Base-by-base conservation (phyloP, 2,113 vertebrate species). In the Phasianus colchicus region DNA sequence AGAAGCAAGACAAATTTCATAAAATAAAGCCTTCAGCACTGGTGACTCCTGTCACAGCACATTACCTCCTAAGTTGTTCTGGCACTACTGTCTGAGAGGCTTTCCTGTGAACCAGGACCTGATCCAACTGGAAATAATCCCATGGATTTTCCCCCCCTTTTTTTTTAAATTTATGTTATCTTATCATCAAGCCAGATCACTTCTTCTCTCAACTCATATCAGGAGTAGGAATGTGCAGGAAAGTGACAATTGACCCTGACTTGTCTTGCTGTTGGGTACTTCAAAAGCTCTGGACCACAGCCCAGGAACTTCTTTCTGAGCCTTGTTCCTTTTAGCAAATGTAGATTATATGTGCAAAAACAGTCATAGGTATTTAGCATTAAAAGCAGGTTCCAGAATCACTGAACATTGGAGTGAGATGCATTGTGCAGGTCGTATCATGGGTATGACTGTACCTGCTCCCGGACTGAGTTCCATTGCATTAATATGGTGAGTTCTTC, bases 11-110 rank as follows among this genome's bases (percentile, higher is more conserved):
- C 16, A 2, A 0, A 63, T 92, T 87, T 93, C 25, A 69, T 79
- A 89, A 89, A 95, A 90, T 61, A 83, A 73, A 91, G 45, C n/a
- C 48, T 91, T 89, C 67, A 89, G 75, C 83, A 58, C 32, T 14
- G 50, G 38, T 0, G 1, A 58, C 55, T 94, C 69, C 76, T 88
- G 65, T 90, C 88, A 94, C 75, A 83, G 75, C 24, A 63, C 72
- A 70, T 94, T 88, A 90, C 78, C 45, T 80, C 55, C 55, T 63
- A 64, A 29, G 45, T 19, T 34, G 24, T 73, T 76, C 66, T 55
- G 36, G 45, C 75, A 74, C 45, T 88, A 57, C 60, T 88, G 29
- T 38, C 50, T 57, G 18, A 91, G 67, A 87, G 50, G 67, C 27
- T 96, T 93, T 88, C 24, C 32, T 88, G 75, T 47, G 72, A 96